phyloP scores from a whole-genome alignment of 2,797 vertebrate genomes.

The Dallia pectoralis region DNA sequence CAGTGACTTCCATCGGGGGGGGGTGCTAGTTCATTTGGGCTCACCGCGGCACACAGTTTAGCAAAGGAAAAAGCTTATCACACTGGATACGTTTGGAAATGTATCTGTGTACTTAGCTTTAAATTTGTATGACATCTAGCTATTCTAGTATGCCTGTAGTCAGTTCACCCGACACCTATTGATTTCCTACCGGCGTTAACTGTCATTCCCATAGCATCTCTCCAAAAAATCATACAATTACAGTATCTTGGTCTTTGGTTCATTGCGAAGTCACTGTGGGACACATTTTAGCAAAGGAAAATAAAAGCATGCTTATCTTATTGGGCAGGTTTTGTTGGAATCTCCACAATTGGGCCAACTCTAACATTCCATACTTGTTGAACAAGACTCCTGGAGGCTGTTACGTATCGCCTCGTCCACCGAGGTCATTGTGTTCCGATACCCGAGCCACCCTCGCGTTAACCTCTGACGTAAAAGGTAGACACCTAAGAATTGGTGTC shows the following conservation, averaged over 20 bases:
- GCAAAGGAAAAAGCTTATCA: no score
- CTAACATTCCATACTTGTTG: background rate
- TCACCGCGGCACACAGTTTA: no score
- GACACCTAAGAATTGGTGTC: constrained; percentile 44
- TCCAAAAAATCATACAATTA: background rate
- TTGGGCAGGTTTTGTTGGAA: background rate
- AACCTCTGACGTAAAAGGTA: constrained; percentile 48
- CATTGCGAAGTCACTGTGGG: background rate
- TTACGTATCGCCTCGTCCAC: background rate
- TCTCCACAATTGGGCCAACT: background rate
- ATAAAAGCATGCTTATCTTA: background rate
- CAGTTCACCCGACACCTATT: no score
- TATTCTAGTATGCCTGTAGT: no score
- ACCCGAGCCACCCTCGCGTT: constrained; percentile 36
- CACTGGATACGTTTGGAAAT: no score
- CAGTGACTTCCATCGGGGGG: constrained; percentile 8
- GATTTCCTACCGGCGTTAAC: no score
- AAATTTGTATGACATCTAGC: no score
- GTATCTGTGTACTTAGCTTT: no score
- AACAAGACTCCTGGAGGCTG: background rate
- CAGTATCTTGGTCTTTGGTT: background rate
- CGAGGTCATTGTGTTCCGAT: constrained; percentile 19
- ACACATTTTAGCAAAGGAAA: background rate
- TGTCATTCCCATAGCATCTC: no score
- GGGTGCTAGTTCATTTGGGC: no score